Base-by-base conservation (phyloP, 2,113 vertebrate species). In the Malurus cyaneus region DNA sequence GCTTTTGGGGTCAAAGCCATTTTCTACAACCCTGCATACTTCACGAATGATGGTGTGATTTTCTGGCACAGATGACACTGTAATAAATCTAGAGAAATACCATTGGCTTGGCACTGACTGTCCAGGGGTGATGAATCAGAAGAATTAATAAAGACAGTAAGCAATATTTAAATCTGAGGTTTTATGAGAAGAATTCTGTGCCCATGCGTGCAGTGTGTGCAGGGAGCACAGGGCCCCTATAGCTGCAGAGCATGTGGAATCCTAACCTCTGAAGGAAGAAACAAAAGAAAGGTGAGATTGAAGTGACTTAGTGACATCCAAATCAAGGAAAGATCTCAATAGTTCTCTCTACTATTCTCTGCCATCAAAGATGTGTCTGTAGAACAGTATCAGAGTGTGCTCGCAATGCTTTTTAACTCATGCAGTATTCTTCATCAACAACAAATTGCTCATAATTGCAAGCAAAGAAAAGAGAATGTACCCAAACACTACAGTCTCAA, bases 251-350 rank as follows among this genome's bases (percentile, higher is more conserved):
- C 23, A 24, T 20, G 19, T 41, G 56, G 32, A 76, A 71, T 46
- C n/a, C 36, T 77, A 46, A 85, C 25, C 8, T 59, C 29, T 80
- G 26, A 91, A 52, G 81, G 13, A 14, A 41, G 73, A 24, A 64
- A 29, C 50, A 42, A 50, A 83, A 18, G 14, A 8, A 49, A 47
- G 15, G 18, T 46, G 53, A 94, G 49, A 15, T 19, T 73, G 42
- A 92, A 86, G 46, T 42, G 44, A 86, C 94, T 91, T 54, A 54
- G 85, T 84, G 41, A 16, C 41, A 65, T 25, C 21, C 34, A 69
- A 84, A 85, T 59, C 65, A 74, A 73, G 21, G 42, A 77, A 80
- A 44, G 3, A 82, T 71, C 50, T 74, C 72, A 65, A 19, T 2
- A 70, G n/a, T 4, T 64, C 12, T 74, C 50, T 32, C 41, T 31